Conservation (phyloP, 2,888 invertebrate species). For the Halictus ligatus region DNA sequence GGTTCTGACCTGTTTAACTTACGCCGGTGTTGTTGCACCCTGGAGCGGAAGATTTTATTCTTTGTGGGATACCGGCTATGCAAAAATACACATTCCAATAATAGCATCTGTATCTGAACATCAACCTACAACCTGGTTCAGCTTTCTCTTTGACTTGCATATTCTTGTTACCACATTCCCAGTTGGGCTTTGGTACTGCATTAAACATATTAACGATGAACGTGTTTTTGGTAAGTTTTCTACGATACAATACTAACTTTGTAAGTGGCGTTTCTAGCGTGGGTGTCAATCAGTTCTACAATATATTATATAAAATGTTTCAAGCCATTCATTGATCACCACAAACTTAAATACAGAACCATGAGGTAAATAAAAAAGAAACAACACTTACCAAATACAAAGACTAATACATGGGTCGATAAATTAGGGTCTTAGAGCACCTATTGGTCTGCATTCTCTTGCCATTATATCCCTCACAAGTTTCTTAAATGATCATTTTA, state of each 20-base stretch:
- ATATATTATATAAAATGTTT: neutral
- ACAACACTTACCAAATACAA: too few species aligned
- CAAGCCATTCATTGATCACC: too few species aligned
- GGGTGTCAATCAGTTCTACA: too few species aligned
- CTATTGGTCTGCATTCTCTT: too few species aligned
- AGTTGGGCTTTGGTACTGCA: conserved; percentile 99
- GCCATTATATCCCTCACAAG: too few species aligned
- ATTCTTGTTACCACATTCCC: conserved; percentile 98
- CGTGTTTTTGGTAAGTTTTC: conserved; percentile 94
- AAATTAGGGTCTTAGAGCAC: too few species aligned
- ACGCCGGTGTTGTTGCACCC: conserved; percentile 97
- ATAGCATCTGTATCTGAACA: conserved; percentile 99
- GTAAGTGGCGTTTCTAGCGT: neutral
- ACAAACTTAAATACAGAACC: too few species aligned
- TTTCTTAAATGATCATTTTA: too few species aligned
- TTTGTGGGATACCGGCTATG: conserved; percentile 99
- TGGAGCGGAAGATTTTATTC: conserved; percentile 95
- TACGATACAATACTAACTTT: neutral
- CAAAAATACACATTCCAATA: conserved; percentile 99
- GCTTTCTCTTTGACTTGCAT: conserved; percentile 99
- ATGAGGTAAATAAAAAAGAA: too few species aligned
- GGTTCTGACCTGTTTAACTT: conserved; percentile 95
- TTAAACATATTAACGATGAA: conserved; percentile 98
- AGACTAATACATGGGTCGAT: too few species aligned
- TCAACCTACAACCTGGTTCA: conserved; percentile 99